These are phyloP conservation scores for Drosophila seguyi DNA, from an alignment of 1,140 invertebrate genomes.

Conservation along the genomic window DNA sequence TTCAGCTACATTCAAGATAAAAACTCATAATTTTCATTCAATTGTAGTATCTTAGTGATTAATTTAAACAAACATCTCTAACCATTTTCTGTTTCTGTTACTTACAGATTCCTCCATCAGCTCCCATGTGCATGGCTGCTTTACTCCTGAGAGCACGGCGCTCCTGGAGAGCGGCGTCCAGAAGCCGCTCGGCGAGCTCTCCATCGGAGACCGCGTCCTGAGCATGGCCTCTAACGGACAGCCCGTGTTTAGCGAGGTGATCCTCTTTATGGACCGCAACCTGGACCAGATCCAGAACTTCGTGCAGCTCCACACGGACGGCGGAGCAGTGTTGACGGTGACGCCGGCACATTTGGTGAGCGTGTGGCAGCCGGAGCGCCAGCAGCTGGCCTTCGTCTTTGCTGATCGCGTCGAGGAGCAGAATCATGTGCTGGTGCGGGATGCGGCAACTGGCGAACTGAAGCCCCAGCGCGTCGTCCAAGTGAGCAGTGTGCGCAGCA, in stretches of 20 bases:
- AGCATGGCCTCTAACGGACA: constrained; percentile 89
- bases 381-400: constrained; percentile 86
- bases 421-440: constrained; percentile 85
- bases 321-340: constrained; percentile 90
- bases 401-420: constrained; percentile 87
- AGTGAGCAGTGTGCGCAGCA: constrained; percentile 86
- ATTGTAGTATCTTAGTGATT: background rate
- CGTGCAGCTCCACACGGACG: constrained; percentile 89
- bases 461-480: constrained; percentile 88
- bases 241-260: constrained; percentile 93
- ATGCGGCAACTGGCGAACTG: constrained; percentile 85
- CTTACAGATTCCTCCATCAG: constrained; percentile 95
- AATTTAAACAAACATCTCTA: constrained; percentile 1
- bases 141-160: constrained; percentile 89
- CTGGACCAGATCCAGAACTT: constrained; percentile 89
- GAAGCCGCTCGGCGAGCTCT: constrained; percentile 90
- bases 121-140: constrained; percentile 93
- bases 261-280: constrained; percentile 95
- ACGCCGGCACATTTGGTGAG: constrained; percentile 94
- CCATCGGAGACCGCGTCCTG: constrained; percentile 92
- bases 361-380: constrained; percentile 79
- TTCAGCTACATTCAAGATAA: background rate
- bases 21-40: background rate
- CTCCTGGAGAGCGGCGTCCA: constrained; percentile 86
- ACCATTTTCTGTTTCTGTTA: constrained; percentile 22